Conservation (phyloP, 1,140 invertebrate species). For the Bombus picipes region DNA sequence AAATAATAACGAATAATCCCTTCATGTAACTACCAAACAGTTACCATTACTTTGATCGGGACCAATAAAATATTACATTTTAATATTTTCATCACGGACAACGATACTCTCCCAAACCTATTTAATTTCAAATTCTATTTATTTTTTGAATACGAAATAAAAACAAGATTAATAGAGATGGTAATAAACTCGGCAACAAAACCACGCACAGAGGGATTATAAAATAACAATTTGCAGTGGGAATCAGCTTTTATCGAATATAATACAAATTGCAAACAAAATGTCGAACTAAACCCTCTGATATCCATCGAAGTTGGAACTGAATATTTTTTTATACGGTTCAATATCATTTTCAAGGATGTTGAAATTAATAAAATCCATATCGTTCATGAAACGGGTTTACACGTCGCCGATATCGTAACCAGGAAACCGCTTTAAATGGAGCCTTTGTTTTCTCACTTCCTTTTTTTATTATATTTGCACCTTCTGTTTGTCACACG, state of each 20-base stretch:
- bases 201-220: neutral
- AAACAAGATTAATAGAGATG: neutral
- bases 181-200: neutral
- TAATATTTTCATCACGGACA: neutral
- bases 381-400: neutral
- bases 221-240: neutral
- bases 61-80: neutral
- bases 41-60: neutral
- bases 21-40: neutral
- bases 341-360: neutral
- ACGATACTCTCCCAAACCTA: neutral
- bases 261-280: neutral
- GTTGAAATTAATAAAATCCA: constrained; percentile 37
- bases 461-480: neutral
- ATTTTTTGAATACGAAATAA: neutral
- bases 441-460: constrained; percentile 8
- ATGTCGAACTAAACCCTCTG: neutral
- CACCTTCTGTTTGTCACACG: neutral
- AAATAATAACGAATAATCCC: neutral
- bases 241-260: neutral
- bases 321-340: neutral
- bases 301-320: neutral
- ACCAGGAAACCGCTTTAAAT: constrained; percentile 12
- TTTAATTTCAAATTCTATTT: neutral
- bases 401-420: constrained; percentile 12